Conservation (phyloP, 2,113 vertebrate genomes). For the Cygnus buccinator region DNA sequence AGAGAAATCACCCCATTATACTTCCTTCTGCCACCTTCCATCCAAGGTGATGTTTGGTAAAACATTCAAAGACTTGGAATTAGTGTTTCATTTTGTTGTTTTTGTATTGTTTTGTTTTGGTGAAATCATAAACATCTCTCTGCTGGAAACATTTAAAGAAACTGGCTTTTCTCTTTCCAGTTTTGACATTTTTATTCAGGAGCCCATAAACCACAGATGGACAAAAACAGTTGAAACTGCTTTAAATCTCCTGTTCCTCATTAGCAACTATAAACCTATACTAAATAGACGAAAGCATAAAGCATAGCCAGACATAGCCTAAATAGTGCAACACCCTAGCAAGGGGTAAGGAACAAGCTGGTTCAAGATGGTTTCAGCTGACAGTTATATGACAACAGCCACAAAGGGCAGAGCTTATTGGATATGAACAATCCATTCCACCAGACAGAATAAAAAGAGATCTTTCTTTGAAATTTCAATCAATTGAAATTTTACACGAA, state of each 20-base stretch:
- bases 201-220: not conserved
- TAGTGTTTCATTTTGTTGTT: not conserved
- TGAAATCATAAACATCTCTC: not conserved
- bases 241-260: not conserved
- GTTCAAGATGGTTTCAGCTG: not conserved
- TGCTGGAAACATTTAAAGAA: slow-evolving; percentile 1
- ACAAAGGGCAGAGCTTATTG: not conserved
- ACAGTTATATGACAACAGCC: not conserved
- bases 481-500: not conserved
- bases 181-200: not conserved
- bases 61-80: not conserved
- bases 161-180: not conserved
- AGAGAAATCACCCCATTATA: not conserved
- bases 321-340: not conserved
- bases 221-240: not conserved
- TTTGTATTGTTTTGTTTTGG: not conserved
- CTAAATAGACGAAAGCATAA: not conserved
- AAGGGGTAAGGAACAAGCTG: not conserved
- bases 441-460: not conserved
- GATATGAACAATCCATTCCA: not conserved
- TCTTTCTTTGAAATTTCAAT: not conserved
- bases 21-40: not conserved
- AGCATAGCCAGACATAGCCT: not conserved
- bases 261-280: not conserved
- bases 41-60: not conserved